These are phyloP conservation scores for Apeltes quadracus DNA, from an alignment of 2,113 vertebrate species.

Conservation along the genomic window DNA sequence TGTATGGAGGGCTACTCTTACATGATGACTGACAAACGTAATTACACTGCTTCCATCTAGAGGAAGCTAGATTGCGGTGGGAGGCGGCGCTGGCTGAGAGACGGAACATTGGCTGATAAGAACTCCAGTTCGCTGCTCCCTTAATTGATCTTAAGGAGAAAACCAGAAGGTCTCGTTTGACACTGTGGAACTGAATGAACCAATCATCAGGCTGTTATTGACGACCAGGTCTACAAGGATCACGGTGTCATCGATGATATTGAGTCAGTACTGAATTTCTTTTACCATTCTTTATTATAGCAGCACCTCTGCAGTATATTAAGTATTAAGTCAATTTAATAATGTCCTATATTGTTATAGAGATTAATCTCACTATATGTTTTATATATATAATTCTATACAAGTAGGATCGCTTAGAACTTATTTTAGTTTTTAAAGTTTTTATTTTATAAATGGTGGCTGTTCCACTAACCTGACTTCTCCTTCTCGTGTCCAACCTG, in stretches of 20 bases:
- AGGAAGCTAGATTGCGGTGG: constrained; percentile 8
- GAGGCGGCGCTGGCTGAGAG: constrained; percentile 16
- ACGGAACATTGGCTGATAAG: constrained; percentile 2
- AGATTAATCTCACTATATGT: background rate
- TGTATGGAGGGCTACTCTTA: constrained; percentile 22
- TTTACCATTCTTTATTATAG: background rate
- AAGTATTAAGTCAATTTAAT: background rate
- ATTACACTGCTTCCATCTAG: constrained; percentile 22
- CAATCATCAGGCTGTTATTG: background rate
- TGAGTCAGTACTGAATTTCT: background rate
- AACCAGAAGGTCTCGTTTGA: background rate
- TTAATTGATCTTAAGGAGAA: background rate
- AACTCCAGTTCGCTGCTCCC: background rate
- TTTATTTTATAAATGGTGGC: background rate
- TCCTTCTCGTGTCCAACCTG: constrained; percentile 30
- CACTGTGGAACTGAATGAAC: background rate
- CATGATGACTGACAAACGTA: constrained; percentile 28
- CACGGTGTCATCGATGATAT: background rate
- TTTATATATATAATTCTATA: background rate
- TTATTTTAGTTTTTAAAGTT: background rate
- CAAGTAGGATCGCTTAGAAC: background rate
- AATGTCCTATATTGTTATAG: background rate
- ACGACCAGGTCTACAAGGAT: background rate
- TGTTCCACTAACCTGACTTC: background rate
- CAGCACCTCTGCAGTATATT: background rate